A percentile compares a stretch with the other conserved stretches of the same genome.
These are phyloP conservation scores for Plebejus melissa DNA, from an alignment of 2,888 invertebrate species.

Conservation along the genomic window DNA sequence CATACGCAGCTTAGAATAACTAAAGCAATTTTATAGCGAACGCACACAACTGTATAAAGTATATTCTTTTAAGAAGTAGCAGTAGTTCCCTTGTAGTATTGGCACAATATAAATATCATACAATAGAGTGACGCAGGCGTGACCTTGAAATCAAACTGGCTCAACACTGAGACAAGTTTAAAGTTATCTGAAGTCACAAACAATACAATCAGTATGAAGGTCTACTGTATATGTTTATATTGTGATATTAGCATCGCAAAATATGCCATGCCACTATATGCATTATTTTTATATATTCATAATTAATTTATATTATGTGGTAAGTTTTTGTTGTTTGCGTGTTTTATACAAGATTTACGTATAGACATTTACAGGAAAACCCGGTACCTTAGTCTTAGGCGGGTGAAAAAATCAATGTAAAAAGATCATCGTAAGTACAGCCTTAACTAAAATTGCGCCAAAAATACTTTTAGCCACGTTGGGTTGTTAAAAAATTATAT, in stretches of 20 bases:
- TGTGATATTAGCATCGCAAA: conserved; percentile 19
- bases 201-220: not conserved
- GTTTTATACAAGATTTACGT: conserved; percentile 4
- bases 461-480: not conserved
- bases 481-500: not conserved
- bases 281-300: conserved; percentile 27
- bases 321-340: conserved; percentile 17
- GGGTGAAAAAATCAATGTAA: not conserved
- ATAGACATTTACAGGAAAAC: not conserved
- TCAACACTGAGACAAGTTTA: not conserved
- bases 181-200: not conserved
- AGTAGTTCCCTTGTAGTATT: conserved; percentile 26
- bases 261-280: not conserved
- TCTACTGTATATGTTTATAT: not conserved
- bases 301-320: conserved; percentile 18
- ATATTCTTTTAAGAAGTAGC: conserved; percentile 14
- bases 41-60: conserved; percentile 21
- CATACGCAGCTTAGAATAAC: not conserved
- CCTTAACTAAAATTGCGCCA: not conserved
- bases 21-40: conserved; percentile 12
- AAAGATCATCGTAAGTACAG: not conserved
- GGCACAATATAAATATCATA: conserved; percentile 5
- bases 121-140: not conserved
- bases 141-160: not conserved
- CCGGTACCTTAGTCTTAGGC: not conserved